Conservation (phyloP, 2,888 invertebrate genomes). For the Athalia circularis region DNA sequence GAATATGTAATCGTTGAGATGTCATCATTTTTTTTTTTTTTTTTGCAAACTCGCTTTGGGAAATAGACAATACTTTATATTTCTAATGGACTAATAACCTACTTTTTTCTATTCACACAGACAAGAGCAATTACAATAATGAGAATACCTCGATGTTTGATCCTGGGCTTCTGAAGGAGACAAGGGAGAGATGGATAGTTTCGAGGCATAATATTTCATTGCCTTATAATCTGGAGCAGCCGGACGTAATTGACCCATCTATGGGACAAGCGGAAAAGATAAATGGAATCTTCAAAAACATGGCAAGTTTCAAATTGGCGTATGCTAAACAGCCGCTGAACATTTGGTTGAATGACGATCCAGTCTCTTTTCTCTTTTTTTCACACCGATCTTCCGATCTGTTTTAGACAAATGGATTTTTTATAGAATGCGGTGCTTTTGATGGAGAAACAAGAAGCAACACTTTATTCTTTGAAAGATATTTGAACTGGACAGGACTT, state of each 20-base stretch:
- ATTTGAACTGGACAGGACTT: slow-evolving; percentile 74
- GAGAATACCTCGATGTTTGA: slow-evolving; percentile 52
- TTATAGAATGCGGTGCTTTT: slow-evolving; percentile 77
- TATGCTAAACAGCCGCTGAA: neutral
- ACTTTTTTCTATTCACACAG: slow-evolving; percentile 30
- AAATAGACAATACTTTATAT: no score
- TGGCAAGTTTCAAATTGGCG: slow-evolving; percentile 59
- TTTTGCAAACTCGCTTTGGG: no score
- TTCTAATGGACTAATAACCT: no score
- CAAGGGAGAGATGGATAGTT: slow-evolving; percentile 59
- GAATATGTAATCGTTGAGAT: no score
- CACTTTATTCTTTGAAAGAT: slow-evolving; percentile 75
- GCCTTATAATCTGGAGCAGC: slow-evolving; percentile 61
- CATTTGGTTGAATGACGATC: neutral
- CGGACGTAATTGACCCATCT: slow-evolving; percentile 67
- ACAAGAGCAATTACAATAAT: slow-evolving; percentile 58
- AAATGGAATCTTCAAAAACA: slow-evolving; percentile 68
- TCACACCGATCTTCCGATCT: slow-evolving; percentile 19
- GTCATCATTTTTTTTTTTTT: no score
- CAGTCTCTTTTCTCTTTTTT: slow-evolving; percentile 5
- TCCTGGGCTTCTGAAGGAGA: slow-evolving; percentile 50
- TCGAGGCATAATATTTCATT: slow-evolving; percentile 46
- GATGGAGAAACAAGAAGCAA: slow-evolving; percentile 77
- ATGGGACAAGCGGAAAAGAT: slow-evolving; percentile 72
- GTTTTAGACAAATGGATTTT: slow-evolving; percentile 74